phyloP scores from a whole-genome alignment of 2,797 vertebrate genomes.

The Rhyacichthys aspro region DNA sequence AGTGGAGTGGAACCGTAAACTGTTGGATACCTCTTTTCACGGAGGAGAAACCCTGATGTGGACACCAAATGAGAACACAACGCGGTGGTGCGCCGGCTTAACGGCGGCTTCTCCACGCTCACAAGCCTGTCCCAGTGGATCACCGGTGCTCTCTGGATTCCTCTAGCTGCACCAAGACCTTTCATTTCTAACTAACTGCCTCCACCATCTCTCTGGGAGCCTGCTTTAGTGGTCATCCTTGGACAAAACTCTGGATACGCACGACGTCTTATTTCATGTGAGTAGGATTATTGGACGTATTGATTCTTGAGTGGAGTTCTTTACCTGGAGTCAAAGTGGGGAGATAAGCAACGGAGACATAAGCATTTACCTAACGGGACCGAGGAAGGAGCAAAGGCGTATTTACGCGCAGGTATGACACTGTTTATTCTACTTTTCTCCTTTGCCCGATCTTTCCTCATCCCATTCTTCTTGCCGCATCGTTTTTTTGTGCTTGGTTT shows the following conservation, averaged over 20 bases:
- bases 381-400: conserved; percentile 29
- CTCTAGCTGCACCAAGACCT: conserved; percentile 23
- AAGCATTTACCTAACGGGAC: conserved; percentile 22
- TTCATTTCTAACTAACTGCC: conserved; percentile 40
- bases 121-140: conserved; percentile 32
- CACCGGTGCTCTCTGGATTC: conserved; percentile 33
- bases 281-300: conserved; percentile 55
- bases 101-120: conserved; percentile 36
- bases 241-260: conserved; percentile 59
- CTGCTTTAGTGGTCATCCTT: conserved; percentile 16
- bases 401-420: conserved; percentile 60
- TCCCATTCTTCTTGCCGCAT: not conserved
- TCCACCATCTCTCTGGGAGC: conserved; percentile 28
- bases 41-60: conserved; percentile 45
- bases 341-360: conserved; percentile 33
- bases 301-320: conserved; percentile 38
- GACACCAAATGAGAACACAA: conserved; percentile 51
- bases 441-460: conserved; percentile 8
- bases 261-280: conserved; percentile 34
- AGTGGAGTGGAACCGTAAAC: not conserved
- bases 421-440: conserved; percentile 44
- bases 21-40: conserved; percentile 12
- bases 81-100: conserved; percentile 55
- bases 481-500: conserved; percentile 22
- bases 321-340: conserved; percentile 35